These are phyloP conservation scores for Zaprionus inermis DNA, from an alignment of 1,140 invertebrate genomes.

Conservation along the genomic window DNA sequence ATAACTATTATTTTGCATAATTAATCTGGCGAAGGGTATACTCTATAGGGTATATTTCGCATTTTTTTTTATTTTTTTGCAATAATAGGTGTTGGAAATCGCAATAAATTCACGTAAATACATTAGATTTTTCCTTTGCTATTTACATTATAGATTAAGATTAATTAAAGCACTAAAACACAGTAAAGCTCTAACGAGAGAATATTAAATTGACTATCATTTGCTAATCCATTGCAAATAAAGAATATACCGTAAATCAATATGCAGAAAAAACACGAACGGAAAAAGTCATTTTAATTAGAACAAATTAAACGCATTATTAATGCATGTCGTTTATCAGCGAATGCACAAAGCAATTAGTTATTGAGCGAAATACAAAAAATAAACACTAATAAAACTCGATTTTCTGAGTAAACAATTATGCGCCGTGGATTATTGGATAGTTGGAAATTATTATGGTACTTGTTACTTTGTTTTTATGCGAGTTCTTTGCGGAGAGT, in stretches of 20 bases:
- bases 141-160: neutral
- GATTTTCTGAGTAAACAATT: neutral
- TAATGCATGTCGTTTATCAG: neutral
- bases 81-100: too few species aligned
- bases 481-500: neutral
- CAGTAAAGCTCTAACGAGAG: neutral
- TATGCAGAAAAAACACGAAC: neutral
- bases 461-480: slow-evolving; percentile 1
- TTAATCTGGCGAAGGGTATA: too few species aligned
- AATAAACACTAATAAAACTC: neutral
- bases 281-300: neutral
- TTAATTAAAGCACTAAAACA: neutral
- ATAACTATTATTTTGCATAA: too few species aligned
- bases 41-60: too few species aligned
- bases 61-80: too few species aligned
- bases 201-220: neutral
- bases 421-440: neutral
- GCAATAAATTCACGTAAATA: too few species aligned
- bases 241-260: neutral
- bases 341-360: neutral
- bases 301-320: slow-evolving; percentile 9
- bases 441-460: neutral
- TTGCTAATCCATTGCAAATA: slow-evolving; percentile 1
- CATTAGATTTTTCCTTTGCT: neutral
- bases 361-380: neutral